Percentiles rank a stretch among this genome's conserved stretches.
Conservation (phyloP, 2,113 vertebrate genomes). For the Ariopsis seemanni region DNA sequence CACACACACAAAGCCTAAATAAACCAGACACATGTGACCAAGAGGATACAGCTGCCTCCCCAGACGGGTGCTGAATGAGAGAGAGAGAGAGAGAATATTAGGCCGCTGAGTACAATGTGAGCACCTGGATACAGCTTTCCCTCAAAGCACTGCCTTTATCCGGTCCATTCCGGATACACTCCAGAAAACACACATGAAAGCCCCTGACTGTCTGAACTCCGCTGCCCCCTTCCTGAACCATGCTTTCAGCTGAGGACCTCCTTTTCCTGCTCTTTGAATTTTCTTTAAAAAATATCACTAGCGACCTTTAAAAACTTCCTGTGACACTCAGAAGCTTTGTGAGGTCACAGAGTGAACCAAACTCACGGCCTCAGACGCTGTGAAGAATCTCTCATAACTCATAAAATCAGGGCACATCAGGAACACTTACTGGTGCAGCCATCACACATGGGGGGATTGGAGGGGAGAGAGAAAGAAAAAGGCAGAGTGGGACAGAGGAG, state of each 20-base stretch:
- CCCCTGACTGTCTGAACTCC: slow-evolving; percentile 44
- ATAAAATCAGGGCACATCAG: background rate
- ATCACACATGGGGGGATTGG: too few species aligned
- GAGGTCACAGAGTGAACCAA: slow-evolving; percentile 6
- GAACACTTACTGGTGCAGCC: too few species aligned
- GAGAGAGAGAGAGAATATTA: slow-evolving; percentile 25
- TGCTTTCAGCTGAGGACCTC: slow-evolving; percentile 33
- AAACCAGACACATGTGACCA: slow-evolving; percentile 50
- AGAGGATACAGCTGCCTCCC: slow-evolving; percentile 59
- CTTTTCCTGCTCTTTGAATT: slow-evolving; percentile 50
- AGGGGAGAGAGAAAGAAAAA: too few species aligned
- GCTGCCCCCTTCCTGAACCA: slow-evolving; percentile 33
- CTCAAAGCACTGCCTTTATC: slow-evolving; percentile 46
- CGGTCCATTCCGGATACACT: slow-evolving; percentile 45
- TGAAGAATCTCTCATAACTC: background rate
- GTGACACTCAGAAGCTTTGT: slow-evolving; percentile 4
- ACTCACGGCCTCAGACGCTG: background rate
- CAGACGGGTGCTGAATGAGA: slow-evolving; percentile 37
- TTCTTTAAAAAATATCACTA: slow-evolving; percentile 39
- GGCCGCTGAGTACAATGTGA: slow-evolving; percentile 46
- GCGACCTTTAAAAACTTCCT: slow-evolving; percentile 47
- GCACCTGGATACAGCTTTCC: slow-evolving; percentile 53
- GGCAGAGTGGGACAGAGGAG: too few species aligned
- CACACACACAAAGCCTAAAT: slow-evolving; percentile 45
- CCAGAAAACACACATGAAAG: slow-evolving; percentile 45